A percentile compares a stretch with the other conserved stretches of the same genome.
These are phyloP conservation scores for Carapus acus DNA, from an alignment of 2,797 vertebrate species.

Conservation along the genomic window DNA sequence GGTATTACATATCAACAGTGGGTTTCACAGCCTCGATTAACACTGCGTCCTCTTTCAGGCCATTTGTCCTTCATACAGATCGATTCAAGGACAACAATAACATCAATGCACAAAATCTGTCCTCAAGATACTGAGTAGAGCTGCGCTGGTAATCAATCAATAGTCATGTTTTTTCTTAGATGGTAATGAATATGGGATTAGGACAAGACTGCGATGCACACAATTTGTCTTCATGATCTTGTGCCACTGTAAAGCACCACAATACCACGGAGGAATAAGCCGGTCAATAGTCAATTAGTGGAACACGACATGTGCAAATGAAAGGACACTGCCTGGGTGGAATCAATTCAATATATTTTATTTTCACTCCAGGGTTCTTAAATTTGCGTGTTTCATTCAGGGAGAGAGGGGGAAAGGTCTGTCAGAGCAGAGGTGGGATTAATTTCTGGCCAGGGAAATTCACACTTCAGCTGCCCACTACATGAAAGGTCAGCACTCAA, in stretches of 20 bases:
- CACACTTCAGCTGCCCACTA: too few species aligned
- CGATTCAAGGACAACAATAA: slow-evolving; percentile 40
- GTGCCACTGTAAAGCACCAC: slow-evolving; percentile 17
- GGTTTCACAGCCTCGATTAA: slow-evolving; percentile 16
- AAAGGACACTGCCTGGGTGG: neutral
- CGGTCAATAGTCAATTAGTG: neutral
- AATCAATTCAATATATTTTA: neutral
- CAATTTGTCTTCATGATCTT: slow-evolving; percentile 25
- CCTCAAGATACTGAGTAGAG: slow-evolving; percentile 35
- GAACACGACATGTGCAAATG: neutral
- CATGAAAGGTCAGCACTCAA: too few species aligned
- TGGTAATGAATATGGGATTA: slow-evolving; percentile 34
- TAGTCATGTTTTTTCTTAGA: slow-evolving; percentile 36
- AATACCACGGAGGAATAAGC: slow-evolving; percentile 1
- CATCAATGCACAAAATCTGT: slow-evolving; percentile 30
- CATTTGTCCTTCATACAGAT: slow-evolving; percentile 27
- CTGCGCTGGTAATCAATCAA: slow-evolving; percentile 33
- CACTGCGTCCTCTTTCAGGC: slow-evolving; percentile 6
- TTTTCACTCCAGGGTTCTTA: too few species aligned
- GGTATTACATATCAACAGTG: too few species aligned
- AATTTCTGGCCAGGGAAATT: too few species aligned
- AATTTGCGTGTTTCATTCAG: too few species aligned
- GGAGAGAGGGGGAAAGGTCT: too few species aligned
- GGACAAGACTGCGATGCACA: slow-evolving; percentile 20
- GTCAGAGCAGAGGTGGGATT: too few species aligned